phyloP scores from a whole-genome alignment of 2,888 invertebrate species.

The Hirtodrosophila confusa region DNA sequence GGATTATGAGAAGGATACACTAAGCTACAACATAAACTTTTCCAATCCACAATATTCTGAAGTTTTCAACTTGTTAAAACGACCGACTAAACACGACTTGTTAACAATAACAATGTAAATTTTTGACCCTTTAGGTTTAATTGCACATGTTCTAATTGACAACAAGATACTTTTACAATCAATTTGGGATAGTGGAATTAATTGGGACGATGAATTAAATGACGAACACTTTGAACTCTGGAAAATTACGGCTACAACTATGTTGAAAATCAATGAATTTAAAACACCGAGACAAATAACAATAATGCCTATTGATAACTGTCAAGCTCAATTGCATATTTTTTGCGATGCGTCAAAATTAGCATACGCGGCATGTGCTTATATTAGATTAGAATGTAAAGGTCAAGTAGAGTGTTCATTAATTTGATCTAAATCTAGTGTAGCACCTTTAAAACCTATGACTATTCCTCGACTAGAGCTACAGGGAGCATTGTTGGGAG shows the following conservation, averaged over 20 bases:
- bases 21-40: constrained; percentile 4
- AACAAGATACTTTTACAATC: constrained; percentile 3
- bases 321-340: neutral
- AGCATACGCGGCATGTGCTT: no score
- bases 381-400: no score
- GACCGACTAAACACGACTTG: constrained; percentile 7
- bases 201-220: constrained; percentile 5
- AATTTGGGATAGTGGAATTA: constrained; percentile 8
- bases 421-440: constrained; percentile 2
- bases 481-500: neutral
- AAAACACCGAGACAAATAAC: neutral
- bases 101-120: constrained; percentile 7
- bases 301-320: neutral
- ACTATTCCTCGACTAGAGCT: constrained; percentile 2
- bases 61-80: neutral
- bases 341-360: no score
- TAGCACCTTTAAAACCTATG: constrained; percentile 6
- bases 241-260: neutral
- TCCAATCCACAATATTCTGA: neutral
- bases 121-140: constrained; percentile 1
- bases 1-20: constrained; percentile 5
- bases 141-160: neutral
- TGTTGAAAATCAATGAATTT: neutral
- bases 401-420: neutral
- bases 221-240: no score